These are phyloP conservation scores for Hemistola chrysoprasaria DNA, from an alignment of 2,888 invertebrate species.

Conservation along the genomic window DNA sequence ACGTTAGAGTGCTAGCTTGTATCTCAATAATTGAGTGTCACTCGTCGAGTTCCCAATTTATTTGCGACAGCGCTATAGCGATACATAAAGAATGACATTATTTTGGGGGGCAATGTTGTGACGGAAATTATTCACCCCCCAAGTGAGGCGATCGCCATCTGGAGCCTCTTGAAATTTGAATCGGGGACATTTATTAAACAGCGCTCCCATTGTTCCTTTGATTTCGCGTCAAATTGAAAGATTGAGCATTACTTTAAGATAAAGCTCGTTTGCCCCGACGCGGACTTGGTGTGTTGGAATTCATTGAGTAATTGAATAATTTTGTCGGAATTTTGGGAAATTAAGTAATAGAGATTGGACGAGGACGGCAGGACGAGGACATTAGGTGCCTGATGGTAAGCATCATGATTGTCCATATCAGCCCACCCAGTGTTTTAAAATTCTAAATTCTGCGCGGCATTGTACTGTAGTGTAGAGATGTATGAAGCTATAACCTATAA, in stretches of 20 bases:
- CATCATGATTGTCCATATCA: no score
- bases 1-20: constrained; percentile 40
- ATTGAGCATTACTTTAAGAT: constrained; percentile 31
- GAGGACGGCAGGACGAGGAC: no score
- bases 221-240: constrained; percentile 46
- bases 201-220: constrained; percentile 51
- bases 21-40: constrained; percentile 29
- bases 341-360: no score
- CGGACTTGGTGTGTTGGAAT: constrained; percentile 20
- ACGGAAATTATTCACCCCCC: constrained; percentile 58
- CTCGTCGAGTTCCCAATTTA: constrained; percentile 46
- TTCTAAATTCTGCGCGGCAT: no score
- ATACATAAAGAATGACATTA: constrained; percentile 48
- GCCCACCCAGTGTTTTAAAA: no score
- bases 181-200: constrained; percentile 61
- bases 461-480: no score
- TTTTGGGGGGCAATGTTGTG: constrained; percentile 50
- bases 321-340: constrained; percentile 15
- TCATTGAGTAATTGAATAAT: constrained; percentile 21
- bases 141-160: constrained; percentile 57
- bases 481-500: no score
- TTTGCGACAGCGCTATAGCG: constrained; percentile 45
- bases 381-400: no score
- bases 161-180: constrained; percentile 58
- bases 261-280: constrained; percentile 26